Evolutionary conservation across 2,888 invertebrate genomes (phyloP).

Genomic region (Corythucha ciliata): DNA sequence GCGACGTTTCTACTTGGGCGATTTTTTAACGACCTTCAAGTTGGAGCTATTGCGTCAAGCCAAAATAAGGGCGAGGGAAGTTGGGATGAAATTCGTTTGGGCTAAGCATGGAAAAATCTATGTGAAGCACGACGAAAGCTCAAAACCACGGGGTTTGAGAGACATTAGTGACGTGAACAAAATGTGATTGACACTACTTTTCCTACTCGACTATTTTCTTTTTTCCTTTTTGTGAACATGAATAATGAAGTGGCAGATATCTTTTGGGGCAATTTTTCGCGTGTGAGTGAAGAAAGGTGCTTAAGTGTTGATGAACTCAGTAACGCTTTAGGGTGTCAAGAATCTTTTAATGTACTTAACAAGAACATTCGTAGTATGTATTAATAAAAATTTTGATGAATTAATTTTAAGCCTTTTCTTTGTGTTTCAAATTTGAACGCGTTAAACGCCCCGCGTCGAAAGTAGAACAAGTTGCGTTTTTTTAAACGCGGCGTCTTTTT

Average conservation of each 20-base stretch:
- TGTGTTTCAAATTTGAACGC: no score
- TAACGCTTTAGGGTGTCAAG: no score
- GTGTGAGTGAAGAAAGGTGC: no score
- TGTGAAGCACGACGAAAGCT: not conserved
- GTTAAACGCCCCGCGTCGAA: no score
- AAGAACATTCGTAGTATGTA: no score
- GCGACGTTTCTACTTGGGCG: slow-evolving; percentile 3
- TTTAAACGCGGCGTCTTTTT: no score
- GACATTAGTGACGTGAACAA: not conserved
- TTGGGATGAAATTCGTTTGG: slow-evolving; percentile 1
- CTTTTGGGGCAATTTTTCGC: no score
- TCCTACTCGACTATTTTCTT: not conserved
- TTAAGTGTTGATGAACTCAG: no score
- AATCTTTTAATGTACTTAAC: no score
- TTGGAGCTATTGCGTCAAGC: slow-evolving; percentile 1
- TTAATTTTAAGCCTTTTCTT: no score
- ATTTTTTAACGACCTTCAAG: not conserved
- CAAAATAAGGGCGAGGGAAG: not conserved
- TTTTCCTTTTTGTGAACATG: not conserved
- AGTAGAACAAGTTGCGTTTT: no score
- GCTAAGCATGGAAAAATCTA: not conserved
- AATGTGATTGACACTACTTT: not conserved
- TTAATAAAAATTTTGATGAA: no score
- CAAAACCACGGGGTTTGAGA: not conserved
- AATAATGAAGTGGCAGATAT: not conserved